phyloP scores from a whole-genome alignment of 2,113 vertebrate species.

The Heliornis fulica region DNA sequence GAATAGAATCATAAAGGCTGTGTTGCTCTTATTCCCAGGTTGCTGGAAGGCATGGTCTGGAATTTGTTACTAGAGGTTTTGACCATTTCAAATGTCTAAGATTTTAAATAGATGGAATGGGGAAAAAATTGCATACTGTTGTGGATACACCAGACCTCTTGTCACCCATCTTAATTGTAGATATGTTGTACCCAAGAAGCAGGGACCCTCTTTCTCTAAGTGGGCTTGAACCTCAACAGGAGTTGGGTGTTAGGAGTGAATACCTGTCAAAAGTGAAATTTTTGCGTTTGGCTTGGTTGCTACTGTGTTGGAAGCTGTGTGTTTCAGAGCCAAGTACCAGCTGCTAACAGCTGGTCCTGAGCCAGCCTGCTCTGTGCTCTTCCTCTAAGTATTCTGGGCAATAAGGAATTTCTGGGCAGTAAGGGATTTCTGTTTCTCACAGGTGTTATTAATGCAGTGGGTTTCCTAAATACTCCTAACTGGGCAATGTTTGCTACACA shows the following conservation, averaged over 20 bases:
- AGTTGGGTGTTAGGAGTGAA: fast-evolving
- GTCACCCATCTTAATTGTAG: not conserved
- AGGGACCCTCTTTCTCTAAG: not conserved
- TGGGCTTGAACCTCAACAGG: not conserved
- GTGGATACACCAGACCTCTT: not conserved
- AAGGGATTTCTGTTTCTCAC: not conserved
- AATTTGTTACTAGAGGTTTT: not conserved
- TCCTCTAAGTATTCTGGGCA: not conserved
- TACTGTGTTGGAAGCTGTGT: not conserved
- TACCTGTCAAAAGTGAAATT: not conserved
- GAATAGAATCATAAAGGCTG: not conserved
- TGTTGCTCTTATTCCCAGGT: not conserved
- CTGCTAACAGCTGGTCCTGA: not conserved
- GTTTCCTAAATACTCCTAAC: not conserved
- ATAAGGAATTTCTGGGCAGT: not conserved
- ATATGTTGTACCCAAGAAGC: not conserved
- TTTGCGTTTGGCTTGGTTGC: not conserved
- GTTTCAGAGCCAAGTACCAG: not conserved
- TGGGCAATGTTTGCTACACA: not conserved
- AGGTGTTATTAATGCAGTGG: not conserved
- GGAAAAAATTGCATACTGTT: not conserved
- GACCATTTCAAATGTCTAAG: not conserved
- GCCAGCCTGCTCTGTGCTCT: not conserved
- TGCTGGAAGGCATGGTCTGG: not conserved
- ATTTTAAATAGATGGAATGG: not conserved